A percentile compares a stretch with the other conserved stretches of the same genome.
Conservation (phyloP, 2,888 invertebrate species). For the Drosophila leonis region DNA sequence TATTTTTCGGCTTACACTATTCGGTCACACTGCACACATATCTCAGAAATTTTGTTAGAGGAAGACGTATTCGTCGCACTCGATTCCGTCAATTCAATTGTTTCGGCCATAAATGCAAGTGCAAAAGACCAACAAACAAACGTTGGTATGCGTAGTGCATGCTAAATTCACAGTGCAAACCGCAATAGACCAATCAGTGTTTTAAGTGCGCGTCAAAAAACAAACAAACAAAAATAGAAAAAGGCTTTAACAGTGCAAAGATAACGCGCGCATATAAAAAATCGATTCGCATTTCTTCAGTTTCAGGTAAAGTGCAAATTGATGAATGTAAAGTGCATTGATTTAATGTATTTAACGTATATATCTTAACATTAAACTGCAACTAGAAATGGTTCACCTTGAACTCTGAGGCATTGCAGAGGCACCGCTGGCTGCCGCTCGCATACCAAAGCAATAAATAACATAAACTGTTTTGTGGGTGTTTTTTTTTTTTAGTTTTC, state of each 20-base stretch:
- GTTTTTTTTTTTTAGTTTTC: neutral
- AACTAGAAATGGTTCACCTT: conserved; percentile 42
- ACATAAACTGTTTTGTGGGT: conserved; percentile 12
- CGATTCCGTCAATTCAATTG: conserved; percentile 15
- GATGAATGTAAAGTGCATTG: conserved; percentile 53
- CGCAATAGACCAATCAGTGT: neutral
- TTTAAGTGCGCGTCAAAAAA: neutral
- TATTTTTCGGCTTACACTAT: neutral
- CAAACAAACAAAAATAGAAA: neutral
- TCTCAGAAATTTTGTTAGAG: conserved; percentile 21
- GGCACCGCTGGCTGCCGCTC: neutral
- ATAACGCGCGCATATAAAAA: conserved; percentile 44
- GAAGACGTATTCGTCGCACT: conserved; percentile 25
- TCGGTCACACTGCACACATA: conserved; percentile 36
- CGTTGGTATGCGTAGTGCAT: conserved; percentile 50
- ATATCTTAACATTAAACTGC: neutral
- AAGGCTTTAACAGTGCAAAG: conserved; percentile 8
- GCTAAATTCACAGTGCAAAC: conserved; percentile 28
- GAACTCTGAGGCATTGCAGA: conserved; percentile 39
- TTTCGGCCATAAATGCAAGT: conserved; percentile 66
- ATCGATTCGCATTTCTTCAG: conserved; percentile 45
- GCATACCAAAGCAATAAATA: conserved; percentile 33
- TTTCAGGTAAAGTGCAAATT: conserved; percentile 51
- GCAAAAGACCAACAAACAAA: conserved; percentile 40
- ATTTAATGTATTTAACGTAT: conserved; percentile 15